Base-by-base conservation (phyloP, 2,888 invertebrate genomes). In the Drosophila picticornis region DNA sequence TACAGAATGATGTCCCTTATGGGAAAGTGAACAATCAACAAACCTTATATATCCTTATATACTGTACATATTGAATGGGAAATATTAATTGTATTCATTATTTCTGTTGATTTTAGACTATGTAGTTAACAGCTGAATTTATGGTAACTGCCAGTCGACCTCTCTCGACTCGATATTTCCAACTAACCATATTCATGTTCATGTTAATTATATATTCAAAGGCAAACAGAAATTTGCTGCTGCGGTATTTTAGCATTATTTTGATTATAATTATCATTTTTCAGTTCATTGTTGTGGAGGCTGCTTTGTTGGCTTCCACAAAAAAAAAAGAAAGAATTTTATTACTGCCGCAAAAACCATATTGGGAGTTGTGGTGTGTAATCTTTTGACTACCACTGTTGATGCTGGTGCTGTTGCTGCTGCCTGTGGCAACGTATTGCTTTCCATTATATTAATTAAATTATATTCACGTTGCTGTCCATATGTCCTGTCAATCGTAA, bases 391-490 rank as follows among this genome's bases (percentile, higher is more conserved):
- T 46, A 38, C 34, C 36, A 40, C 22, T 27, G 16, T 10, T 53
- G 25, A 13, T 25, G 9, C 6, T 27, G 51, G 3, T 51, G 25
- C 40, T 43, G n/a, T 13, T 19, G n/a, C 11, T 48, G 6, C 6
- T 6, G 51, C 32, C 32, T 55, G 63, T 66, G 66, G 59, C 60
- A 72, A 43, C 52, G 61, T 58, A n/a, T 19, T 50, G 50, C 53
- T 71, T 75, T 78, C 80, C 84, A 84, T 84, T 84, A 87, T 61
- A 77, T 80, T 87, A 84, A 84, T 87, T 84, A 87, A 87, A 84
- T 84, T 82, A 87, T 75, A 67, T 71, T 72, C 78, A 77, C 69
- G 72, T 55, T 53, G 36, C 62, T 60, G 67, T 51, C 70, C 55
- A 78, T 75, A 80, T 72, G 72, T 63, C 51, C 65, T 72, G 72